A percentile compares a stretch with the other conserved stretches of the same genome.
Conservation (phyloP, 2,888 invertebrate species). For the Cecidostiba fungosa region DNA sequence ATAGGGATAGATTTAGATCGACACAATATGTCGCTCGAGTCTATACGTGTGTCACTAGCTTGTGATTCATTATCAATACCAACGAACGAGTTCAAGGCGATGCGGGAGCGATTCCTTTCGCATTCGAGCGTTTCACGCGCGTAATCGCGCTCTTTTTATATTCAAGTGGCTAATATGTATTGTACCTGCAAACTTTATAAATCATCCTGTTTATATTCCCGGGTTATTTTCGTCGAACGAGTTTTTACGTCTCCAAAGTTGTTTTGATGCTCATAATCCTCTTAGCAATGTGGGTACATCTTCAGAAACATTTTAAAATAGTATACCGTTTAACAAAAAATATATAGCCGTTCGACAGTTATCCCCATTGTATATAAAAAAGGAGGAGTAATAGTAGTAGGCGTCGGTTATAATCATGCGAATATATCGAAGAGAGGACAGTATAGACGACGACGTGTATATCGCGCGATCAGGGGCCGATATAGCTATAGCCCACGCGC, state of each 20-base stretch:
- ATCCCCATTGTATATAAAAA: too few species aligned
- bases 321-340: neutral
- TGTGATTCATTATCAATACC: conserved; percentile 10
- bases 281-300: neutral
- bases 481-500: neutral
- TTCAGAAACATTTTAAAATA: neutral
- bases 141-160: neutral
- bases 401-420: neutral
- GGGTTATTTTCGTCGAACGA: neutral
- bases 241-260: neutral
- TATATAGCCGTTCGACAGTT: neutral
- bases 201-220: neutral
- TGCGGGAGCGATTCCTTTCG: neutral
- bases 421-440: neutral
- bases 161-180: too few species aligned
- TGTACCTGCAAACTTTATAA: too few species aligned
- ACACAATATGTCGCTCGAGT: neutral
- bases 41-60: neutral
- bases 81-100: conserved; percentile 7
- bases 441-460: neutral
- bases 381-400: too few species aligned
- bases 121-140: too few species aligned
- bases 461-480: neutral
- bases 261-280: neutral
- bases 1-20: neutral